These are phyloP conservation scores for Gobius niger DNA, from an alignment of 2,113 vertebrate species.

Conservation along the genomic window DNA sequence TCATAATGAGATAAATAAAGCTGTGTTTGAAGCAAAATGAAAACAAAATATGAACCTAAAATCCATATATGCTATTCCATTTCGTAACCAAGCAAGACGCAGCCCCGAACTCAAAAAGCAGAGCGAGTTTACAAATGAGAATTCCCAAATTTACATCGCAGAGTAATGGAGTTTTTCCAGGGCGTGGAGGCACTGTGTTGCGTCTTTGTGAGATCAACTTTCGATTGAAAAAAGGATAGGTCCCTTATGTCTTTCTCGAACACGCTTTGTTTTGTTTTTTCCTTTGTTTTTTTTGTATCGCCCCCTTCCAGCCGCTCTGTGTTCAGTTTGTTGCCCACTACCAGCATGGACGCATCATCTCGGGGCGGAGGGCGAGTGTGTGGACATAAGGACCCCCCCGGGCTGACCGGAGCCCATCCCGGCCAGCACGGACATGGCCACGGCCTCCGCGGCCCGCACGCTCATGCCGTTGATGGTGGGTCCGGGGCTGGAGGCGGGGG, in stretches of 20 bases:
- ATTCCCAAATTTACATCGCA: conserved; percentile 62
- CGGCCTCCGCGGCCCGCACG: conserved; percentile 88
- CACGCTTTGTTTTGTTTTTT: neutral
- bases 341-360: conserved; percentile 85
- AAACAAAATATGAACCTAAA: conserved; percentile 29
- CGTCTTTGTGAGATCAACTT: conserved; percentile 63
- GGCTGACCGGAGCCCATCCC: conserved; percentile 91
- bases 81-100: conserved; percentile 26
- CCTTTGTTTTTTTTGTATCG: conserved; percentile 2
- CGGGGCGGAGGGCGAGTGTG: conserved; percentile 88
- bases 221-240: conserved; percentile 15
- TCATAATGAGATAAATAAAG: conserved; percentile 7
- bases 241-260: conserved; percentile 30
- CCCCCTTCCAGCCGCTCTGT: conserved; percentile 40
- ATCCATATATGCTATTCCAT: conserved; percentile 28
- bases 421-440: conserved; percentile 89
- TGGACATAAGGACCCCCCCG: conserved; percentile 79
- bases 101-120: conserved; percentile 34
- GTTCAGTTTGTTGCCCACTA: conserved; percentile 51
- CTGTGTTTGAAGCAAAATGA: conserved; percentile 47
- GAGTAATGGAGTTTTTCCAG: conserved; percentile 28
- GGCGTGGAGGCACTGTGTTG: conserved; percentile 41
- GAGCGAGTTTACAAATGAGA: conserved; percentile 33
- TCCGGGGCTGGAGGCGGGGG: conserved; percentile 67
- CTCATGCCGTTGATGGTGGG: conserved; percentile 83